Base-by-base conservation (phyloP, 2,888 invertebrate species). In the Sialis fuliginosa region DNA sequence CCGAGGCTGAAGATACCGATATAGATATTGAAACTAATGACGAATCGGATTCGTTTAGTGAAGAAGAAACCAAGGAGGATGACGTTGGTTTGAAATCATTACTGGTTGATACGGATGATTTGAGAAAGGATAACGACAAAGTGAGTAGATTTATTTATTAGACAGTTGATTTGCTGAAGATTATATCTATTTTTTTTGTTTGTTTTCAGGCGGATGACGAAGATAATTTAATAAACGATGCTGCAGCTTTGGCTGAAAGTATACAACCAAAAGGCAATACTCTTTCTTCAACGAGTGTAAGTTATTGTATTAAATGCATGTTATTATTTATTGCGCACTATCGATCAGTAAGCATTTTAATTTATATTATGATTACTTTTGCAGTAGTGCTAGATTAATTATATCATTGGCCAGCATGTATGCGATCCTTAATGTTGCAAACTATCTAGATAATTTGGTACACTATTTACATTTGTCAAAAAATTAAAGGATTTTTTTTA, bases 241-340 rank as follows among this genome's bases (percentile, higher is more conserved):
- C 92, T 45, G 91, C 95, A 43, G 87, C 87, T 47, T 75, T 93
- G 56, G 97, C 97, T 42, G 88, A 93, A 64, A 86, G 91, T 66
- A 84, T 98, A 62, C 96, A 97, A 66, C 97, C 97, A 3, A 97
- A 92, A 63, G 97, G 97, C 61, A 93, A 92, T 61, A 98, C 97
- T 22, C 71, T 97, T 54, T 88, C 91, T 55, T 92, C 93, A 48
- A 91, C 96, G 46, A 83, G 83, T 66, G 83, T 83, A 62, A 67
- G 71, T 65, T 41, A 48, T 45, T 30, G 8, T 47, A 4, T 43
- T 9, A 13, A 12, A 30, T 42, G 12, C 40, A 12, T 44, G 6
- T 35, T 32, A 32, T 35, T 43, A 22, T 22, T 22, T 22, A 22
- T 22, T 4, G 4, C 22, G 22, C 22, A 22, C 22, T 22, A 22